phyloP scores from a whole-genome alignment of 2,113 vertebrate genomes.

The Spheniscus mendiculus region DNA sequence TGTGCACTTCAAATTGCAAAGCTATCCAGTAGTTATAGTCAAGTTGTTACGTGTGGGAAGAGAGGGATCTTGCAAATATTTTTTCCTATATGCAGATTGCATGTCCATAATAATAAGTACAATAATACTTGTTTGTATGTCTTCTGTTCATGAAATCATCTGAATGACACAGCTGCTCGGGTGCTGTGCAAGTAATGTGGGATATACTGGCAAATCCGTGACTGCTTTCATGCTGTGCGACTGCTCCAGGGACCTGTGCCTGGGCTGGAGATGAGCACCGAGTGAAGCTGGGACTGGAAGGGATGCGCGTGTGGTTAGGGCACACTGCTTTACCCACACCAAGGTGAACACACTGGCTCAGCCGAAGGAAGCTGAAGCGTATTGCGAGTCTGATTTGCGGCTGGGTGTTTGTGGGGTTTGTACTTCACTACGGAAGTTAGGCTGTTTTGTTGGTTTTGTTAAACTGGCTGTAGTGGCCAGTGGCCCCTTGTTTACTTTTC shows the following conservation, averaged over 20 bases:
- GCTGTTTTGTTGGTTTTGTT: not conserved
- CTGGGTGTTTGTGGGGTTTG: not conserved
- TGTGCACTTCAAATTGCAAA: not conserved
- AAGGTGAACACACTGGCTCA: not conserved
- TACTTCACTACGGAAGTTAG: not conserved
- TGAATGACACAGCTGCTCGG: not conserved
- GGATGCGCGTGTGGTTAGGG: fast-evolving
- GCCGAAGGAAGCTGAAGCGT: not conserved
- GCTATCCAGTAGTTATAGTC: not conserved
- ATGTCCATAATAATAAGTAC: not conserved
- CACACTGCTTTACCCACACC: fast-evolving
- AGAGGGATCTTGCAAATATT: not conserved
- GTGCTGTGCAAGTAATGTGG: not conserved
- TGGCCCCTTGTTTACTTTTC: not conserved
- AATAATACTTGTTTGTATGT: not conserved
- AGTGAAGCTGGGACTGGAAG: not conserved
- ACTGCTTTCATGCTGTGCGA: not conserved
- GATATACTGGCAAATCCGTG: not conserved
- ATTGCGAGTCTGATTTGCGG: not conserved
- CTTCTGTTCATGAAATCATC: not conserved
- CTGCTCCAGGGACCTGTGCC: not conserved
- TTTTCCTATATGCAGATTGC: not conserved
- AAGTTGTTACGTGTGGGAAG: not conserved
- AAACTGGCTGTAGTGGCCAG: not conserved
- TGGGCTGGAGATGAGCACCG: not conserved